Conservation (phyloP, 1,140 invertebrate species). For the Sitophilus oryzae region DNA sequence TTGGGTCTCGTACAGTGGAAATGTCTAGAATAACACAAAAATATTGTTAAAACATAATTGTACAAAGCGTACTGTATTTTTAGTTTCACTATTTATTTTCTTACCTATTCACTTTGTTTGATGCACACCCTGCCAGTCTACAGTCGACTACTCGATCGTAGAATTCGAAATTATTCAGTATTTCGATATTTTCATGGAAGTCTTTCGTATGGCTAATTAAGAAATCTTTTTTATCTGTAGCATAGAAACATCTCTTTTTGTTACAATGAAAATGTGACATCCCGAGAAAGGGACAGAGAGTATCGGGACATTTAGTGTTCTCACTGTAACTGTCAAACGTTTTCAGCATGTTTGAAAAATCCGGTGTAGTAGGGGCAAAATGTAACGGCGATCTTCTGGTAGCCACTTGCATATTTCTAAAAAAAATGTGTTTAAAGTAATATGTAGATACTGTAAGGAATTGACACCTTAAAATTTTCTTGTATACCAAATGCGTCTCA, state of each 20-base stretch:
- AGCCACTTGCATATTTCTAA: neutral
- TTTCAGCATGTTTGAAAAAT: slow-evolving; percentile 35
- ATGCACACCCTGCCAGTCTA: slow-evolving; percentile 58
- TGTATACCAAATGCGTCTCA: no score
- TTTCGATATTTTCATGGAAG: slow-evolving; percentile 77
- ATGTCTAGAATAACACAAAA: slow-evolving; percentile 47
- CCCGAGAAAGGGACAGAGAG: slow-evolving; percentile 53
- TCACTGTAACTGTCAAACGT: slow-evolving; percentile 41
- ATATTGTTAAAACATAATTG: neutral
- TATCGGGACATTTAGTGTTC: slow-evolving; percentile 43
- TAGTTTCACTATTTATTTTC: neutral
- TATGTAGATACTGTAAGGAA: no score
- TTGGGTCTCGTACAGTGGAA: slow-evolving; percentile 70
- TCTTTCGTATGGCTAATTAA: slow-evolving; percentile 61
- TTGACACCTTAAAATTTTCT: no score
- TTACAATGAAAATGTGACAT: slow-evolving; percentile 67
- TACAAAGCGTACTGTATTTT: neutral
- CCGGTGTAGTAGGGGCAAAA: slow-evolving; percentile 2
- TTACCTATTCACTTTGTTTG: slow-evolving; percentile 37
- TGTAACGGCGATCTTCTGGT: slow-evolving; percentile 2
- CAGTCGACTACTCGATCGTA: slow-evolving; percentile 76
- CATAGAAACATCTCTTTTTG: slow-evolving; percentile 60
- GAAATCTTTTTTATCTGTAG: slow-evolving; percentile 41
- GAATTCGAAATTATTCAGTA: slow-evolving; percentile 75
- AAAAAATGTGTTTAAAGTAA: slow-evolving; percentile 1